Evolutionary conservation across 1,140 invertebrate genomes (phyloP).

Genomic region (Eupristina koningsbergeri): DNA sequence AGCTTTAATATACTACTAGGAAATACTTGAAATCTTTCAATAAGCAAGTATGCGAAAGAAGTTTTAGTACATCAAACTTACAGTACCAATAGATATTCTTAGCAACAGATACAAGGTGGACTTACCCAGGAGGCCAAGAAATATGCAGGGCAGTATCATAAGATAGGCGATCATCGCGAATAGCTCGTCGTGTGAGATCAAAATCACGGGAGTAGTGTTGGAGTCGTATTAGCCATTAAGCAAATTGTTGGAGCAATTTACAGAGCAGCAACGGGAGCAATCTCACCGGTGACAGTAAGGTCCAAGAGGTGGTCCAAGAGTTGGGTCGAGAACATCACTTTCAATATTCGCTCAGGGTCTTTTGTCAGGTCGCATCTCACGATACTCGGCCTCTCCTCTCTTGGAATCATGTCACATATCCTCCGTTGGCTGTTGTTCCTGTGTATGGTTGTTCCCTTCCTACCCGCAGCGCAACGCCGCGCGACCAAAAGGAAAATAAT

Average conservation of each 20-base stretch:
- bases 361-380: background rate
- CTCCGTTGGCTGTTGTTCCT: constrained; percentile 10
- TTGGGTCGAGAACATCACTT: background rate
- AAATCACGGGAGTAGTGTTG: constrained; percentile 19
- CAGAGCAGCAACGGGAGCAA: background rate
- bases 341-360: constrained; percentile 10
- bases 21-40: too few relatives aligned
- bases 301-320: too few relatives aligned
- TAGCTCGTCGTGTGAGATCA: constrained; percentile 1
- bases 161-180: constrained; percentile 35
- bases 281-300: too few relatives aligned
- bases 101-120: background rate
- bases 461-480: background rate
- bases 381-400: background rate
- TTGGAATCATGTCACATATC: constrained; percentile 35
- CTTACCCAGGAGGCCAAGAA: constrained; percentile 45
- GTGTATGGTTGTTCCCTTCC: background rate
- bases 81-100: too few relatives aligned
- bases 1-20: too few relatives aligned
- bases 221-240: constrained; percentile 37
- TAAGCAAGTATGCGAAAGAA: too few relatives aligned
- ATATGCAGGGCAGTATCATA: constrained; percentile 27
- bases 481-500: background rate
- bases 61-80: too few relatives aligned
- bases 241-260: constrained; percentile 29